phyloP scores from a whole-genome alignment of 2,888 invertebrate genomes.

The Drosophila seclusa region DNA sequence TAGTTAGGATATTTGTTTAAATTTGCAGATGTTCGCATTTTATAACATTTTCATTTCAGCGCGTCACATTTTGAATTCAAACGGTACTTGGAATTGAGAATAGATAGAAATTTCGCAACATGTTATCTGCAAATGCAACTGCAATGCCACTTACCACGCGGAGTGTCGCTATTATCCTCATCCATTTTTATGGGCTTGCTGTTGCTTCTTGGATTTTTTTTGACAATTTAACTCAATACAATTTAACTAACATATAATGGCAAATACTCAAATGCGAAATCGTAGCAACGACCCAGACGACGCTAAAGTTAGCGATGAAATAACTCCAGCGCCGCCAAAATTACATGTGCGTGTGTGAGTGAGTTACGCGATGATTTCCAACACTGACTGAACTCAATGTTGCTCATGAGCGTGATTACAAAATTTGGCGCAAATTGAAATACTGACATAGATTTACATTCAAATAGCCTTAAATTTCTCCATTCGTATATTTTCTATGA shows the following conservation, averaged over 20 bases:
- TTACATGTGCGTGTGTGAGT: conserved; percentile 42
- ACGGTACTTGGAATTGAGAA: conserved; percentile 35
- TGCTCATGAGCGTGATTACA: conserved; percentile 4
- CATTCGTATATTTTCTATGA: background rate
- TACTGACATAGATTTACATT: background rate
- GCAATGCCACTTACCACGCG: conserved; percentile 44
- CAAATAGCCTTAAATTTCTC: background rate
- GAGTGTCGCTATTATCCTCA: conserved; percentile 36
- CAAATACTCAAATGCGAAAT: conserved; percentile 1
- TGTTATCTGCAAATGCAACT: background rate
- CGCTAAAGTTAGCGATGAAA: conserved; percentile 54
- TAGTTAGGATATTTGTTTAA: background rate
- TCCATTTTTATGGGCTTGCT: conserved; percentile 26
- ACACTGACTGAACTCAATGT: conserved; percentile 18
- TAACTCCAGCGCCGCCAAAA: conserved; percentile 49
- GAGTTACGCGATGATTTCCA: conserved; percentile 1
- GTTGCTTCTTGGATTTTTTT: background rate
- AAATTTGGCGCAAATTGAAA: conserved; percentile 14
- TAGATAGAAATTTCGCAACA: background rate
- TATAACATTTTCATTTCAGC: background rate
- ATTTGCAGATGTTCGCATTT: background rate
- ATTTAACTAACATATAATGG: background rate
- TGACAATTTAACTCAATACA: background rate
- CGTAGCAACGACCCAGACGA: background rate
- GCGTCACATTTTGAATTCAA: conserved; percentile 53